A percentile compares a stretch with the other conserved stretches of the same genome.
Conservation (phyloP, 2,113 vertebrate species). For the Dascyllus trimaculatus region DNA sequence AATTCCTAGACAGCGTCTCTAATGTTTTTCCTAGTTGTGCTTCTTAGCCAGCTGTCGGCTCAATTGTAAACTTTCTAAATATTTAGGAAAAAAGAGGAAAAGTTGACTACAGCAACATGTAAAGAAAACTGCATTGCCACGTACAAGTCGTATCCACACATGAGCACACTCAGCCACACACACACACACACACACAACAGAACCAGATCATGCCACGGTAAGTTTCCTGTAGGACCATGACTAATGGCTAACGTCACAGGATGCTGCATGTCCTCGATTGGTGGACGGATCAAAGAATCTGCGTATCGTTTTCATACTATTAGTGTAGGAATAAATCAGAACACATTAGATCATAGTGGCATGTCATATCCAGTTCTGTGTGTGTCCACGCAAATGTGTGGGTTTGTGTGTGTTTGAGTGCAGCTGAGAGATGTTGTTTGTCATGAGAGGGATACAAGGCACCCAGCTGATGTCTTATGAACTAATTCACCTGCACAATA, state of each 20-base stretch:
- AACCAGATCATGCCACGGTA: background rate
- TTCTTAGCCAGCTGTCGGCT: background rate
- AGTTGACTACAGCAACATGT: background rate
- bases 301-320: conserved; percentile 5
- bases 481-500: background rate
- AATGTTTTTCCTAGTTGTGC: conserved; percentile 2
- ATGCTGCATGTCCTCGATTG: conserved; percentile 25
- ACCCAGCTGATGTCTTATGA: background rate
- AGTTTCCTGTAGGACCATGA: conserved; percentile 16
- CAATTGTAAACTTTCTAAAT: background rate
- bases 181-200: background rate
- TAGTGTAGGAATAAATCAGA: conserved; percentile 27
- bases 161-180: background rate
- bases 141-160: background rate
- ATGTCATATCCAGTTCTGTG: conserved; percentile 23
- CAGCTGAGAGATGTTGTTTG: background rate
- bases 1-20: background rate
- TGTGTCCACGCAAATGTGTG: background rate
- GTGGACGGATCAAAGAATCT: background rate
- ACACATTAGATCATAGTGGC: conserved; percentile 35
- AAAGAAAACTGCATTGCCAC: background rate
- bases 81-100: background rate
- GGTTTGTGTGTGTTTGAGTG: background rate
- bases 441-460: background rate
- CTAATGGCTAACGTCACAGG: conserved; percentile 17